Percentiles rank a stretch among this genome's conserved stretches.
These are phyloP conservation scores for Steatocranus sp. DNA, from an alignment of 2,797 vertebrate genomes.

Conservation along the genomic window DNA sequence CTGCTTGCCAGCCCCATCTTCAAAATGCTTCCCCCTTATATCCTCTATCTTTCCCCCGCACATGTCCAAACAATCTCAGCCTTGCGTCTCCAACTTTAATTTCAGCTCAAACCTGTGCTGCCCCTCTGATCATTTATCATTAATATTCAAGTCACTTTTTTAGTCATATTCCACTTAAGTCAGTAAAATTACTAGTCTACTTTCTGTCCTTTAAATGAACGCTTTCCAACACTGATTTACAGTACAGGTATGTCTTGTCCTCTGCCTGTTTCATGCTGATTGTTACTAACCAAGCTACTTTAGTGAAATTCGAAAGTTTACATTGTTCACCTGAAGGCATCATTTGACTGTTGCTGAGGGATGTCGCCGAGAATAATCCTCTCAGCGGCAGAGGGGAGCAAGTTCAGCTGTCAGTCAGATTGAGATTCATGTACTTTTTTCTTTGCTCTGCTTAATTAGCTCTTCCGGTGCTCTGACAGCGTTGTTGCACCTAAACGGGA, in stretches of 20 bases:
- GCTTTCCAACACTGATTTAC: neutral
- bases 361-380: constrained; percentile 52
- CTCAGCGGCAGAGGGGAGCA: neutral
- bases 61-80: neutral
- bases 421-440: neutral
- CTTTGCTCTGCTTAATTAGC: constrained; percentile 22
- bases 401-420: constrained; percentile 45
- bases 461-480: neutral
- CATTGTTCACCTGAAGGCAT: constrained; percentile 46
- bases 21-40: neutral
- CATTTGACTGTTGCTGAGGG: constrained; percentile 77
- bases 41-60: neutral
- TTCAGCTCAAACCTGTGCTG: neutral
- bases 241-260: neutral
- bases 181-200: neutral
- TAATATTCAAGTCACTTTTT: neutral
- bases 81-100: neutral
- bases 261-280: neutral
- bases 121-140: neutral
- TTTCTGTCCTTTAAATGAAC: neutral
- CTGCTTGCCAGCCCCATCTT: neutral
- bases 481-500: neutral
- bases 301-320: neutral
- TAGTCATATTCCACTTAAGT: neutral
- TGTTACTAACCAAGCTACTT: neutral